These are phyloP conservation scores for Azemiops feae DNA, from an alignment of 2,113 vertebrate species.

Conservation along the genomic window DNA sequence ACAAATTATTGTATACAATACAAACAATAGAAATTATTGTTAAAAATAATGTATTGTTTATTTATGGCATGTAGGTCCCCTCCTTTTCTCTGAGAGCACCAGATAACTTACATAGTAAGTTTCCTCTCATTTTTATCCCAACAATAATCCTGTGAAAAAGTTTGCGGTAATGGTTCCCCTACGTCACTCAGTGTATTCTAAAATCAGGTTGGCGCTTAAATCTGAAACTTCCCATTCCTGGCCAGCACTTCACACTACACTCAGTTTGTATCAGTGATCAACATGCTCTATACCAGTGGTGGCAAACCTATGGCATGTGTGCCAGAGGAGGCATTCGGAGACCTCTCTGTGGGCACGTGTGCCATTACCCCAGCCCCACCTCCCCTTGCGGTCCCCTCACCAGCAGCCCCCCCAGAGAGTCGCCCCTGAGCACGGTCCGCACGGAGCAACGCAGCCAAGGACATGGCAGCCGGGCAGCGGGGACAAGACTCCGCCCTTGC, in stretches of 20 bases:
- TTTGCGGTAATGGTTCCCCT: neutral
- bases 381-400: no score
- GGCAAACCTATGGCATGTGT: no score
- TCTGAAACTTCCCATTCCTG: neutral
- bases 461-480: no score
- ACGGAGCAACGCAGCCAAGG: no score
- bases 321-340: no score
- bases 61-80: neutral
- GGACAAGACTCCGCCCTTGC: no score
- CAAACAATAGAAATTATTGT: neutral
- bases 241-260: neutral
- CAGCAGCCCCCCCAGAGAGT: no score
- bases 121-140: neutral
- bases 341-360: no score
- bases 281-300: neutral
- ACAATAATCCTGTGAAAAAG: neutral
- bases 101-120: neutral
- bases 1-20: neutral
- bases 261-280: neutral
- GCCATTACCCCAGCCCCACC: no score
- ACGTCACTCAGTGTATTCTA: neutral
- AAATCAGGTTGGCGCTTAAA: neutral
- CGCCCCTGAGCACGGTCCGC: no score
- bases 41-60: neutral
- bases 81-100: neutral